Conservation (phyloP, 2,888 invertebrate species). For the Orthosia cruda region DNA sequence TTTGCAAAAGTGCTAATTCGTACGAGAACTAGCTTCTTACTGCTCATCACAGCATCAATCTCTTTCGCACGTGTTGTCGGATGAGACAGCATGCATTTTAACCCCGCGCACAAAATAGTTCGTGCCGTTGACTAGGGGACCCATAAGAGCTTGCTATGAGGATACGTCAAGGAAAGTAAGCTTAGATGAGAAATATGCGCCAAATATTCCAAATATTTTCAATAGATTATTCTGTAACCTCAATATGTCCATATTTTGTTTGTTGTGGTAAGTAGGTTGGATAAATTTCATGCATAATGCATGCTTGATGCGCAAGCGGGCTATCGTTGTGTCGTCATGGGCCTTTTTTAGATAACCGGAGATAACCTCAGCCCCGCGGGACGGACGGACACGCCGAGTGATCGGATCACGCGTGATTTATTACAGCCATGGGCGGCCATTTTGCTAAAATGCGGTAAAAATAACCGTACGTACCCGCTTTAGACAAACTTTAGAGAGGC, state of each 20-base stretch:
- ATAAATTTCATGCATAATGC: slow-evolving; percentile 68
- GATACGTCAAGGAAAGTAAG: slow-evolving; percentile 36
- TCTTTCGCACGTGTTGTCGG: too few species aligned
- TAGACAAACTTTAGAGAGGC: slow-evolving; percentile 54
- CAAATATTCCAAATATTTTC: slow-evolving; percentile 17
- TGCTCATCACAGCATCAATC: too few species aligned
- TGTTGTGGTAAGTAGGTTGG: slow-evolving; percentile 62
- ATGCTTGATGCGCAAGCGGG: slow-evolving; percentile 54
- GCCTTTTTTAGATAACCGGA: slow-evolving; percentile 75
- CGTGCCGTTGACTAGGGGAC: too few species aligned
- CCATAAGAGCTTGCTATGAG: slow-evolving; percentile 25
- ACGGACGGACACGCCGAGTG: slow-evolving; percentile 60
- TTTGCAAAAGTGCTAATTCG: too few species aligned
- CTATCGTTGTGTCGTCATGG: slow-evolving; percentile 65
- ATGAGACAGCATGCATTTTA: too few species aligned
- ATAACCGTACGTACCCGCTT: slow-evolving; percentile 56
- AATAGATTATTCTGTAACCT: slow-evolving; percentile 29
- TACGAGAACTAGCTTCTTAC: too few species aligned
- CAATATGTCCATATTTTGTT: slow-evolving; percentile 44
- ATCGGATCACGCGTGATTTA: slow-evolving; percentile 75
- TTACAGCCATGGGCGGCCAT: slow-evolving; percentile 61
- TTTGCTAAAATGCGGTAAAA: slow-evolving; percentile 64
- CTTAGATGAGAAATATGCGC: slow-evolving; percentile 8
- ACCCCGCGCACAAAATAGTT: too few species aligned
- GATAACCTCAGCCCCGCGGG: slow-evolving; percentile 69